Conservation (phyloP, 2,888 invertebrate genomes). For the Nemoura dubitans region DNA sequence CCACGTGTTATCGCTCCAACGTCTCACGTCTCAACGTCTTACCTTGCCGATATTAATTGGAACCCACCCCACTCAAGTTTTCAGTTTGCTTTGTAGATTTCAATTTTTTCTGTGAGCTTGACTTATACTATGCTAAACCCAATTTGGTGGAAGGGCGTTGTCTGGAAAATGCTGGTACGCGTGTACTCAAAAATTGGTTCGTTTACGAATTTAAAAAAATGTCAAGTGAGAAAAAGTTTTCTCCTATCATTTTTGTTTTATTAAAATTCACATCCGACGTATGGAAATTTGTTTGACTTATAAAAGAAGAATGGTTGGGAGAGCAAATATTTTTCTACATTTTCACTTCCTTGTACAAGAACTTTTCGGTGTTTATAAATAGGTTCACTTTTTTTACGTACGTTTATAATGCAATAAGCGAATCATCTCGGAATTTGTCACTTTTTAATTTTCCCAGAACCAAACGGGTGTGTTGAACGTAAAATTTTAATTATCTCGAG, state of each 20-base stretch:
- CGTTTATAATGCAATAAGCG: background rate
- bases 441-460: background rate
- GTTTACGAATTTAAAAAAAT: background rate
- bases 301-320: background rate
- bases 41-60: background rate
- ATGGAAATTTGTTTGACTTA: background rate
- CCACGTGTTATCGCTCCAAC: background rate
- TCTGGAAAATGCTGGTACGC: background rate
- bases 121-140: background rate
- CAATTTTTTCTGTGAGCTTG: background rate
- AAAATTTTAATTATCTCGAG: background rate
- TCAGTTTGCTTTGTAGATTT: background rate
- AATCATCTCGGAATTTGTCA: background rate
- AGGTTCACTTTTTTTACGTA: background rate
- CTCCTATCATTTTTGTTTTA: background rate
- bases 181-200: background rate
- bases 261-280: background rate
- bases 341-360: background rate
- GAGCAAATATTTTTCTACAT: slow-evolving; percentile 23
- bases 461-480: background rate
- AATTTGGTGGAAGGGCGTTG: background rate
- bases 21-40: background rate
- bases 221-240: background rate
- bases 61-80: background rate
- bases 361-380: background rate